Base-by-base conservation (phyloP, 2,888 invertebrate genomes). In the Lissocephala sabroskyi region DNA sequence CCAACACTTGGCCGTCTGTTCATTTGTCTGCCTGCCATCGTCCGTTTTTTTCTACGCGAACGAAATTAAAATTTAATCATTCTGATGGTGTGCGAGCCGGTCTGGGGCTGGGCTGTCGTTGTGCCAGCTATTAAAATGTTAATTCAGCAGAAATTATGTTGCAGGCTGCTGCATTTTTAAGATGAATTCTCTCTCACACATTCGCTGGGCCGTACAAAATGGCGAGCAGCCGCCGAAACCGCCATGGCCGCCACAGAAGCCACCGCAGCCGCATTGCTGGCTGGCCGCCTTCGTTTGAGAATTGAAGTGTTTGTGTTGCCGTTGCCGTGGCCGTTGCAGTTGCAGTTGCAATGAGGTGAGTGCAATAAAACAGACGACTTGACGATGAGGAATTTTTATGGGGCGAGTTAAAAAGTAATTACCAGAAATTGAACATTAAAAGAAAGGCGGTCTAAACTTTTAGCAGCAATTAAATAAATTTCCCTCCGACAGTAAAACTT, bases 381-480 rank as follows among this genome's bases (percentile, higher is more conserved):
- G n/a, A n/a, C n/a, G n/a, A n/a, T n/a, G 41, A 44, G 32, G 49
- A 17, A 37, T 59, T 3, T 41, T 39, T 23, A 28, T 49, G 35
- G 45, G 41, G 40, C 67, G 54, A 63, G 63, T 63, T 53, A 53
- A 67, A 75, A 61, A 58, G 61, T 51, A 64, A 67, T 67, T 67
- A 49, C 23, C 23, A 23, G 23, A 3, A 3, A 23, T 23, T 23
- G 23, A 7, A 23, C 3, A n/a, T n/a, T n/a, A 23, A 23, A 23
- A 23, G 23, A 23, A 23, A 23, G 23, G 7, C 3, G 4, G 23
- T 23, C 23, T 23, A 23, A 23, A 23, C 75, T 52, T 68, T 75
- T 62, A 59, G 64, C 64, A 59, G 78, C 71, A 71, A 71, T 71
- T 71, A 77, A 75, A 71, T 67, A 51, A 75, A 73, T 75, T 71